Evolutionary conservation across 2,113 vertebrate species (phyloP).

Genomic region (Hippocampus comes): DNA sequence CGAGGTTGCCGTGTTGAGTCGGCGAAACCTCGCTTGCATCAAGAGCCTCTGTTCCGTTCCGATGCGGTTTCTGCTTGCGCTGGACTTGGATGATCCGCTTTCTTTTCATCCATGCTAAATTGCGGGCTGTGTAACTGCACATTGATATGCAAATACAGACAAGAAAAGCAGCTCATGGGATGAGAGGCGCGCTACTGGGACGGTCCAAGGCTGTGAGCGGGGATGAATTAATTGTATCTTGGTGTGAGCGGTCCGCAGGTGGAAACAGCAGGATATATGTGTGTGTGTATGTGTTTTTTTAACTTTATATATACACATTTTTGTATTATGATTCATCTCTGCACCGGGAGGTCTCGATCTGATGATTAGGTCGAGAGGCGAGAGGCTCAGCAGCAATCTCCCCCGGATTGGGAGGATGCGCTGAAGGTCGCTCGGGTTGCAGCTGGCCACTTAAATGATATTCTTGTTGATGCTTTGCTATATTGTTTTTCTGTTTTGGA

Average conservation of each 20-base stretch:
- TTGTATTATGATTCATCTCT: constrained; percentile 28
- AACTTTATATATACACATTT: neutral
- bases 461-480: neutral
- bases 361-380: constrained; percentile 59
- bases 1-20: neutral
- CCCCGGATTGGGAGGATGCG: constrained; percentile 53
- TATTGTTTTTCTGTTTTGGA: neutral
- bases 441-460: neutral
- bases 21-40: neutral
- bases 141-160: constrained; percentile 60
- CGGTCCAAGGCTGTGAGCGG: constrained; percentile 47
- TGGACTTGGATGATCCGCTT: constrained; percentile 9
- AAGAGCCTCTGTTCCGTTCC: neutral
- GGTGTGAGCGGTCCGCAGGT: constrained; percentile 49
- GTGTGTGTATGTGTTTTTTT: no score
- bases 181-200: constrained; percentile 39
- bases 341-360: constrained; percentile 54
- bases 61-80: neutral
- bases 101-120: constrained; percentile 42
- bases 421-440: constrained; percentile 38
- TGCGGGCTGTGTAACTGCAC: constrained; percentile 40
- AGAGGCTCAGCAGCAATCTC: constrained; percentile 49
- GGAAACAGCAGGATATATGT: constrained; percentile 28
- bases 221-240: constrained; percentile 62
- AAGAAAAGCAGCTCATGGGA: constrained; percentile 40